A percentile compares a stretch with the other conserved stretches of the same genome.
These are phyloP conservation scores for Cryptotermes secundus DNA, from an alignment of 1,140 invertebrate genomes.

Conservation along the genomic window DNA sequence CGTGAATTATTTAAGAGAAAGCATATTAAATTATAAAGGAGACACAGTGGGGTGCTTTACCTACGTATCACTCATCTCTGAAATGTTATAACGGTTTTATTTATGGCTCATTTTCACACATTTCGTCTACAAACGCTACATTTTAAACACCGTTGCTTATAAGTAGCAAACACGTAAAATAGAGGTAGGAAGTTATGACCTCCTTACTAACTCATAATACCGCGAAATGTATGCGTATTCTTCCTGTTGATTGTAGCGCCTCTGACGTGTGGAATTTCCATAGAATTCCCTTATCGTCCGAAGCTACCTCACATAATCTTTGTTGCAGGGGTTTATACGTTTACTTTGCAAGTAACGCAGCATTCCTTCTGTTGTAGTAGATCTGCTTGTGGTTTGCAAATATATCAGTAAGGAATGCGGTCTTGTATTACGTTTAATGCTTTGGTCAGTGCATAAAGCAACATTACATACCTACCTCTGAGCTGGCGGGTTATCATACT, in stretches of 20 bases:
- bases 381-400: neutral
- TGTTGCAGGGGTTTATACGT: neutral
- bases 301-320: neutral
- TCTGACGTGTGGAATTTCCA: neutral
- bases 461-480: neutral
- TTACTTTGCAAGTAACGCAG: neutral
- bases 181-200: neutral
- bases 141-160: too few species aligned
- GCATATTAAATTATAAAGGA: too few species aligned
- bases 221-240: neutral
- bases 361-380: neutral
- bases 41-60: too few species aligned
- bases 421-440: neutral
- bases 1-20: too few species aligned
- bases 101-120: too few species aligned
- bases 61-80: too few species aligned
- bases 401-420: neutral
- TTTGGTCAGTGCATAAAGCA: neutral
- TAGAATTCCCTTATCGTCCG: neutral
- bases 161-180: too few species aligned
- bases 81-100: too few species aligned
- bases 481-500: neutral
- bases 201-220: neutral
- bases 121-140: too few species aligned
- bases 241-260: neutral